Evolutionary conservation across 2,888 invertebrate species (phyloP), one percentile per base, ranked within the genome.

Genomic region (Apamea monoglypha): DNA sequence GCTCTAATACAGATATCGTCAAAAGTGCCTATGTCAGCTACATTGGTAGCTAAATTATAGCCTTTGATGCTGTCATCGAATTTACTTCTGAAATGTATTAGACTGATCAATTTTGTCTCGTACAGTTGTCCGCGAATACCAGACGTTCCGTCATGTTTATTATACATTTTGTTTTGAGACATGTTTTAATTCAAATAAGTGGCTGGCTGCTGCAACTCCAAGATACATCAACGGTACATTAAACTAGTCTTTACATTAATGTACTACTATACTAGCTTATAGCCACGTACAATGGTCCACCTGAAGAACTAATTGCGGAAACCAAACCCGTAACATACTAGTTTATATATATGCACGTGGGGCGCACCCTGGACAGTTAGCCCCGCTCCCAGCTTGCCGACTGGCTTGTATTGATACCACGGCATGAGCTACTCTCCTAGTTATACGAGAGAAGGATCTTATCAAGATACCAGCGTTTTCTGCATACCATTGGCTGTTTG

Each of bases 1-100:
- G 79, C 79, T 78, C 78, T 84, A 18, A 88, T 69, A 68, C 86
- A 87, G 29, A 90, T 78, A 59, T 90, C 89, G 44, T 88, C 89
- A 32, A 89, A 84, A 4, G 79, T 83, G 1, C 87, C 89, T 7
- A 90, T 83, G 8, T 83, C 78, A 40, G 84, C 85, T 25, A 89
- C 79, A 56, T 89, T 89, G 0, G 85, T 86, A 14, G 84, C 89
- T 53, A 89, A 74, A 68, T 77, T 66, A 47, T 86, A 89, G 2
- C 87, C 66, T 68, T 80, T 67, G 21, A 90, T 70, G 18, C 29
- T 61, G 0, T 76, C 67, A 61, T 87, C 82, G 21, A 77, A 66
- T 12, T 81, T 74, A 12, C 79, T 71, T 76, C 86, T 79, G n/a
- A 85, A 88, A 63, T 86, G 47, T 44, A 89, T 81, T 18, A 88